Evolutionary conservation across 2,888 invertebrate genomes (phyloP).

Genomic region (Phaonia tiefii): DNA sequence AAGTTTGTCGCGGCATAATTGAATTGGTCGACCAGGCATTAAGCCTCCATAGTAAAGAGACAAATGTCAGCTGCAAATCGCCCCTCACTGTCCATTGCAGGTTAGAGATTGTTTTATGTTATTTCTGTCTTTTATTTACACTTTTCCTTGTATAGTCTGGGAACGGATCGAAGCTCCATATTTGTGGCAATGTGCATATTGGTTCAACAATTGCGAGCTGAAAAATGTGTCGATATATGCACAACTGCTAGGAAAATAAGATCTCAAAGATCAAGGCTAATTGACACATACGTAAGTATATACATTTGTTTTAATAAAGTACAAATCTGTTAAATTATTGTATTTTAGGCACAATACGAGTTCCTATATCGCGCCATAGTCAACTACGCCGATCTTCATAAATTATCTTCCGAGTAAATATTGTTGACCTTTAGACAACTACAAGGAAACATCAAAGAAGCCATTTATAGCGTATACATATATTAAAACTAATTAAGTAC

Average conservation of each 20-base stretch:
- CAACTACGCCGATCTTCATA: conserved; percentile 93
- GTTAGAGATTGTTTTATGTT: no score
- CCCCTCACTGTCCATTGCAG: conserved; percentile 94
- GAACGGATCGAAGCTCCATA: conserved; percentile 93
- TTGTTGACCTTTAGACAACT: conserved; percentile 69
- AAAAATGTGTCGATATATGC: conserved; percentile 93
- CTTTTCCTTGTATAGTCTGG: conserved; percentile 82
- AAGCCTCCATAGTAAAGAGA: conserved; percentile 81
- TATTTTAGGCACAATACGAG: conserved; percentile 91
- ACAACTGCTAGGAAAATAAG: conserved; percentile 91
- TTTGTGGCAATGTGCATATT: conserved; percentile 93
- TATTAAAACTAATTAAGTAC: conserved; percentile 58
- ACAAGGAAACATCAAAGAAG: conserved; percentile 50
- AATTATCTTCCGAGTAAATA: conserved; percentile 81
- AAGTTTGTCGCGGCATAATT: conserved; percentile 92
- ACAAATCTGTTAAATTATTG: conserved; percentile 21
- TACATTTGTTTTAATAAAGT: neutral
- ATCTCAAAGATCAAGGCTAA: conserved; percentile 90
- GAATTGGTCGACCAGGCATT: conserved; percentile 91
- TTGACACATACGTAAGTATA: conserved; percentile 84
- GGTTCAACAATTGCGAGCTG: conserved; percentile 90
- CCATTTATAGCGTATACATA: conserved; percentile 62
- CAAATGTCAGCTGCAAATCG: conserved; percentile 81
- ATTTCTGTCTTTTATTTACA: no score
- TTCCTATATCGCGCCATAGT: conserved; percentile 95